Evolutionary conservation across 2,888 invertebrate species (phyloP), one percentile per base, ranked within the genome.

Genomic region (Melanostoma scalare): DNA sequence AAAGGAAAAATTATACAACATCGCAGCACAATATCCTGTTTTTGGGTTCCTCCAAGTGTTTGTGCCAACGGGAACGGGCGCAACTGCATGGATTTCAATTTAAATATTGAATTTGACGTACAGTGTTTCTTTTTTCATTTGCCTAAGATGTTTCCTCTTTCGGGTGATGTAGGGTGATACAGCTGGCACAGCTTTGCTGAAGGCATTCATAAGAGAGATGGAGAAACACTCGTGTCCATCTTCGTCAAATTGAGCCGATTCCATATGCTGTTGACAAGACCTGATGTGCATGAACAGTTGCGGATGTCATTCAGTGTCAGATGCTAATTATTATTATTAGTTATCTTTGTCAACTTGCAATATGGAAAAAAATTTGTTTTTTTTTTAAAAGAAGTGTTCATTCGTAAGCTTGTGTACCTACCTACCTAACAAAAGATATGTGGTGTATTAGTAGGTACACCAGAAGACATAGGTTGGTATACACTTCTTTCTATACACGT

Each of bases 31-130:
- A 58, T 65, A 75, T 75, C 80, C 63, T 75, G 75, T 69, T 79
- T 79, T 36, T 33, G 46, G n/a, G 56, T 20, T n/a, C 31, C 48
- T 31, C 2, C 44, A 73, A 58, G 46, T 63, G 56, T 33, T 30
- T 61, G 36, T 35, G n/a, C 1, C 30, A 48, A 48, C 44, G 30
- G n/a, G 31, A 56, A 48, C 33, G 42, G 50, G 48, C 71, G 44
- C 67, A 72, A 76, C 61, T 82, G 73, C 68, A 82, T 69, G 73
- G 44, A 65, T 78, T 67, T 53, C 55, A 84, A 74, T 78, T 84
- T 84, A 74, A 84, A 84, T 84, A 84, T 84, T 84, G 74, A 44
- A 75, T 78, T 84, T 71, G 44, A 48, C 50, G 10, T 50, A 50
- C 3, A 63, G 30, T 58, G 46, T 68, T 42, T 60, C 50, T 77